Evolutionary conservation across 2,113 vertebrate species (phyloP), one percentile per base, ranked within the genome.

Genomic region (Centropristis striata): DNA sequence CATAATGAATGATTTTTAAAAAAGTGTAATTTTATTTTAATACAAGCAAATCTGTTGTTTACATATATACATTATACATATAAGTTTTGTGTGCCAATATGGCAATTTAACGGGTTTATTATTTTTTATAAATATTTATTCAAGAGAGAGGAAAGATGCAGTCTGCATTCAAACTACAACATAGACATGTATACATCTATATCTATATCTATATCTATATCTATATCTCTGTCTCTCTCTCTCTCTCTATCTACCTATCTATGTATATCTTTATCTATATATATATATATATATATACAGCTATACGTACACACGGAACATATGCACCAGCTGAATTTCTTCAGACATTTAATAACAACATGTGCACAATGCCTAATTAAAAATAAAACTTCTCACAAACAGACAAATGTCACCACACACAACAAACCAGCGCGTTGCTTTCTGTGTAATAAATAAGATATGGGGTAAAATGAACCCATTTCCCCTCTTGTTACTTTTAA

Each of bases 401-500:
- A 88, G 86, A 87, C 86, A 84, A 79, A 87, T 57, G 71, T 58
- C 72, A 79, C 63, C 54, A 80, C 72, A 67, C 84, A 85, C 75
- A 90, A 85, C 75, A 89, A 83, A 84, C 80, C 53, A 16, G 21
- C 21, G 25, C 83, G 15, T 67, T 81, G 80, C 86, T 86, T 83
- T 89, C 77, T 72, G 73, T 58, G 88, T 47, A 86, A 83, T 93
- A 67, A 93, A 93, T 92, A 91, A 92, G 89, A 90, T 67, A 93
- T 87, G 76, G 84, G 58, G 77, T 60, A 81, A 91, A 91, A 92
- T 84, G 68, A 91, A 90, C 83, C 88, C 78, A 86, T 92, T 93
- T 93, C 83, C 86, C 83, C 78, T 84, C 65, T 28, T 80, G 71
- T 90, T 90, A 93, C 93, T 95, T 95, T 95, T 88, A 95, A 95